These are phyloP conservation scores for Formica exsecta DNA, from an alignment of 1,140 invertebrate species.

Conservation along the genomic window DNA sequence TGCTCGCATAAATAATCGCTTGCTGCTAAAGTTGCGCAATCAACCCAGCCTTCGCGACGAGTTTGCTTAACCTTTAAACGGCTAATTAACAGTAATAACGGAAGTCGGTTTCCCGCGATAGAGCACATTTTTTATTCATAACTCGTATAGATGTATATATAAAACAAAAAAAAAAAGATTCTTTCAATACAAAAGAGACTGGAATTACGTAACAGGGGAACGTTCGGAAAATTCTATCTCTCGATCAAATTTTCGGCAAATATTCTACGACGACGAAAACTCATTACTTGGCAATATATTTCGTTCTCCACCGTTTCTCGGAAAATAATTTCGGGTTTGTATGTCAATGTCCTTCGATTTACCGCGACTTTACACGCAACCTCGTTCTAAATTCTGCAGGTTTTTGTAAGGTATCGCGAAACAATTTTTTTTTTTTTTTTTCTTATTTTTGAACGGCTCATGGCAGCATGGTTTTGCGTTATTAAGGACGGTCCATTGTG, in stretches of 20 bases:
- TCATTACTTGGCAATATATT: not conserved
- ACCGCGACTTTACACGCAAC: not conserved
- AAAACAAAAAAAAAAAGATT: not conserved
- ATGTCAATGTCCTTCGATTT: conserved; percentile 52
- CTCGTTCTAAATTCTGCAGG: conserved; percentile 30
- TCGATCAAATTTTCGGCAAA: not conserved
- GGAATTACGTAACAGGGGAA: no score
- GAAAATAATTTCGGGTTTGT: conserved; percentile 46
- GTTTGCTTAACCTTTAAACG: conserved; percentile 30
- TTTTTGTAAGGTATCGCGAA: conserved; percentile 14
- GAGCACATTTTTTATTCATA: not conserved
- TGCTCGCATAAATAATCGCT: not conserved
- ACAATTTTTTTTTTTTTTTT: not conserved
- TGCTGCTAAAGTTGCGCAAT: not conserved
- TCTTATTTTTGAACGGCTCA: not conserved
- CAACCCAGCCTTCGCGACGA: not conserved
- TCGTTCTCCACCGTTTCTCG: conserved; percentile 5
- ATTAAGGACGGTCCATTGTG: not conserved
- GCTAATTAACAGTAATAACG: conserved; percentile 25
- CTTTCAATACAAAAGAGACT: not conserved
- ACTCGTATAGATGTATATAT: not conserved
- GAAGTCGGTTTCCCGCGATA: not conserved
- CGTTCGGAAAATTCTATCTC: not conserved
- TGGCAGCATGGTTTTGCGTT: not conserved
- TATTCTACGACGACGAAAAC: not conserved